Evolutionary conservation across 2,888 invertebrate genomes (phyloP).

Genomic region (Drosophila tanythrix): DNA sequence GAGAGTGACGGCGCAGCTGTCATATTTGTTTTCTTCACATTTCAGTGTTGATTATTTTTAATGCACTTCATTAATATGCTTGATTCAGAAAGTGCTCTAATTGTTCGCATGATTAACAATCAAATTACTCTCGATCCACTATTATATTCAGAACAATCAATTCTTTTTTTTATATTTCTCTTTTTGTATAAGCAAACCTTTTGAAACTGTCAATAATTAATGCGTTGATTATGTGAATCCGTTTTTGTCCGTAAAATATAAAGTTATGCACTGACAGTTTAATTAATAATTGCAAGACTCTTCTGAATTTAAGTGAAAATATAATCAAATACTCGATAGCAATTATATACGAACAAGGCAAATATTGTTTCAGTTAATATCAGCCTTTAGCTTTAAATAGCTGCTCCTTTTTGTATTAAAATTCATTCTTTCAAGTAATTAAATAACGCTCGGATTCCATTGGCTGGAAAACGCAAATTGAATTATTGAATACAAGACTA

Average conservation of each 20-base stretch:
- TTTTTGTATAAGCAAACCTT: neutral
- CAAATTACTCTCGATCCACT: neutral
- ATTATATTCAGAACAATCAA: slow-evolving; percentile 2
- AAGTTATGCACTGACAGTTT: neutral
- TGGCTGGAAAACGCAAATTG: neutral
- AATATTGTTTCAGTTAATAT: neutral
- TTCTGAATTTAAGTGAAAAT: neutral
- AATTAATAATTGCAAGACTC: neutral
- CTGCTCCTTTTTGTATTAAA: neutral
- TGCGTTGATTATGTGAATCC: neutral
- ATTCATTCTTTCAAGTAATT: neutral
- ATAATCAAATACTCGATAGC: too few species aligned
- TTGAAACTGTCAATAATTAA: slow-evolving; percentile 5
- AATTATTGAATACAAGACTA: neutral
- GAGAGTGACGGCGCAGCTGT: slow-evolving; percentile 40
- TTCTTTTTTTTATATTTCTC: neutral
- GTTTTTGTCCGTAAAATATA: neutral
- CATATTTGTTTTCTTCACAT: slow-evolving; percentile 58
- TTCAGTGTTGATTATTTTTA: slow-evolving; percentile 72
- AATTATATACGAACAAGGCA: neutral
- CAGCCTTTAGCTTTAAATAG: neutral
- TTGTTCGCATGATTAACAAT: slow-evolving; percentile 31
- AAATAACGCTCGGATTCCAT: neutral
- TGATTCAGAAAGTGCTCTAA: slow-evolving; percentile 49
- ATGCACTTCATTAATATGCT: slow-evolving; percentile 69